Evolutionary conservation across 2,888 invertebrate species (phyloP), one percentile per base, ranked within the genome.

Genomic region (Tachystola acroxantha): DNA sequence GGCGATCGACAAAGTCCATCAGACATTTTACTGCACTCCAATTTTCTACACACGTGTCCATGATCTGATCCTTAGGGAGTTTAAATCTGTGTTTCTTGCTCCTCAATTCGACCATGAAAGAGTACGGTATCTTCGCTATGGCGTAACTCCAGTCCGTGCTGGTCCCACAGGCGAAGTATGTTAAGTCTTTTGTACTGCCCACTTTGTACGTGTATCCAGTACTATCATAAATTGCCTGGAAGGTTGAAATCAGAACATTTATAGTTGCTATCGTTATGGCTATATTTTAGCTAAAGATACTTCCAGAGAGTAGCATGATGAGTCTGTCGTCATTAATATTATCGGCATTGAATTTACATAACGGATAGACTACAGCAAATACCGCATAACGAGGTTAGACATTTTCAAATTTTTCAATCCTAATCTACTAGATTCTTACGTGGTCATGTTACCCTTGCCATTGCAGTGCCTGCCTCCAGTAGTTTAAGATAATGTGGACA

Each of bases 131-230:
- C 30, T 80, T 78, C 0, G 85, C 85, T 13, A 74, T 64, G 0
- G 64, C 71, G 36, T 86, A 85, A 33, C 84, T 81, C 85, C 85
- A 86, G 39, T 86, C 85, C 1, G 61, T 82, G 29, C 84, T 81
- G 27, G 85, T 85, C 0, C 85, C 85, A 26, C 82, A 84, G 0
- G 85, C 85, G 29, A 53, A 62, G 47, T 85, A 86, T 0, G 84
- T 86, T 27, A 86, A 54, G 40, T 86, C 86, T 43, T 78, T 81
- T 0, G 84, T 84, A 37, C 67, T 72, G 0, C 86, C 86, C 3
- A 85, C 86, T 52, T 75, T 81, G 46, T 85, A 86, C 6, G 61
- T 78, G 46, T 64, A 66, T 1, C 84, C 84, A 4, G 61, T 66
- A 10, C 60, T 66, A 28, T 84, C 73, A 45, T 65, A 67, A 39